These are phyloP conservation scores for Microcebus jonahi DNA, from an alignment of 2,113 vertebrate species.

Conservation along the genomic window DNA sequence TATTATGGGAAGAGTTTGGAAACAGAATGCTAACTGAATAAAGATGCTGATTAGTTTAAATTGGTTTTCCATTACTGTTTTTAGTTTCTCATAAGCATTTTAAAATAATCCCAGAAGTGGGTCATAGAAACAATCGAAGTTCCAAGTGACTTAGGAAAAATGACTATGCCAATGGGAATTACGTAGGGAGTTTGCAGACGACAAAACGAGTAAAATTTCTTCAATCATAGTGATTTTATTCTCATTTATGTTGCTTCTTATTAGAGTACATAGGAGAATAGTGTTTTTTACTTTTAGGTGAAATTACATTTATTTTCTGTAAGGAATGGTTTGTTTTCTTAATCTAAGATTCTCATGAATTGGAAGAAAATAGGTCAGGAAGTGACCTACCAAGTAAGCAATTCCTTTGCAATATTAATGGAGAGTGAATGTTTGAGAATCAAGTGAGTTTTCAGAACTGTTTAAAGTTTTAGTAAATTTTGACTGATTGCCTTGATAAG, in stretches of 20 bases:
- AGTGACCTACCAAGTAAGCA: conserved; percentile 3
- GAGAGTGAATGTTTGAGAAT: conserved; percentile 35
- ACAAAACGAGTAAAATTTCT: neutral
- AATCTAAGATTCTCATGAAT: neutral
- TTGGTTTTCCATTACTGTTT: neutral
- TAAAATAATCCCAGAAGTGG: conserved; percentile 40
- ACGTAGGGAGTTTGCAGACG: neutral
- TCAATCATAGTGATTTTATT: neutral
- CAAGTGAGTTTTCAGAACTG: conserved; percentile 48
- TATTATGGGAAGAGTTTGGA: conserved; percentile 25
- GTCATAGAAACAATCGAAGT: neutral
- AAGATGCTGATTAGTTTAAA: conserved; percentile 47
- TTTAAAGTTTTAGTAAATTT: conserved; percentile 58
- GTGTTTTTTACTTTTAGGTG: neutral
- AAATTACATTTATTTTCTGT: neutral
- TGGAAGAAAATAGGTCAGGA: neutral
- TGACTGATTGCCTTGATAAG: neutral
- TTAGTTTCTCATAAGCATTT: conserved; percentile 37
- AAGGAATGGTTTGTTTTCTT: neutral
- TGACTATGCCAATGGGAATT: neutral
- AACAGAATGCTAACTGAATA: conserved; percentile 46
- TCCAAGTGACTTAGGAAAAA: conserved; percentile 43
- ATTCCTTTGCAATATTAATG: conserved; percentile 20
- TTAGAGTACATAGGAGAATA: neutral
- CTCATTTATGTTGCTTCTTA: neutral